Conservation (phyloP, 2,113 vertebrate genomes). For the Hepsetus odoe region DNA sequence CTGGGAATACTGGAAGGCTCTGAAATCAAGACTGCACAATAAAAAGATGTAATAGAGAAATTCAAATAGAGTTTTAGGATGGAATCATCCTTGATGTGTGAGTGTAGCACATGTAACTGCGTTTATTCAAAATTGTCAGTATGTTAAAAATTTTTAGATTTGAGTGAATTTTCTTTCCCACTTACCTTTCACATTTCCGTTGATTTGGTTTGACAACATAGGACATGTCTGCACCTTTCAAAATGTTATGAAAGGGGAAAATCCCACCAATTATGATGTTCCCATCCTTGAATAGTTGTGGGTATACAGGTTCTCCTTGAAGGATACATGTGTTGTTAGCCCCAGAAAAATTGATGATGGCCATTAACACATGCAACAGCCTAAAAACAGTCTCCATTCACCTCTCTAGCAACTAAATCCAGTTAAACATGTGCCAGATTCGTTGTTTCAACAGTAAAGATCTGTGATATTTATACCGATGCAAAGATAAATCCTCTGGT, state of each 20-base stretch:
- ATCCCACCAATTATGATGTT: constrained; percentile 43
- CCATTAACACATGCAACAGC: constrained; percentile 35
- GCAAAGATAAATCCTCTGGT: neutral
- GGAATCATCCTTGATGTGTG: neutral
- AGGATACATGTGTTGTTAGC: constrained; percentile 39
- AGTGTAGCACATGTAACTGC: neutral
- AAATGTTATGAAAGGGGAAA: constrained; percentile 47
- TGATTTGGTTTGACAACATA: constrained; percentile 31
- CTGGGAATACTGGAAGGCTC: constrained; percentile 69
- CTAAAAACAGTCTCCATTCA: constrained; percentile 43
- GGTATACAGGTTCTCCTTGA: constrained; percentile 32
- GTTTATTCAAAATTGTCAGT: neutral
- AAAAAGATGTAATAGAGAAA: neutral
- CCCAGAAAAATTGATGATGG: constrained; percentile 39
- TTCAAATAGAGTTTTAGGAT: neutral
- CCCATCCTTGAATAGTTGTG: constrained; percentile 44
- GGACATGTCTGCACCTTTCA: constrained; percentile 25
- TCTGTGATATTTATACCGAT: constrained; percentile 37
- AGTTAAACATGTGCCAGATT: neutral
- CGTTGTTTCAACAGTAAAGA: neutral
- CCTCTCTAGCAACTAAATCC: neutral
- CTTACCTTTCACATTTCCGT: constrained; percentile 45
- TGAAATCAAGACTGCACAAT: constrained; percentile 56
- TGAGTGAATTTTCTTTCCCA: neutral
- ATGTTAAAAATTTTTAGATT: neutral